Evolutionary conservation across 2,888 invertebrate species (phyloP).

Genomic region (Stenodema calcarata): DNA sequence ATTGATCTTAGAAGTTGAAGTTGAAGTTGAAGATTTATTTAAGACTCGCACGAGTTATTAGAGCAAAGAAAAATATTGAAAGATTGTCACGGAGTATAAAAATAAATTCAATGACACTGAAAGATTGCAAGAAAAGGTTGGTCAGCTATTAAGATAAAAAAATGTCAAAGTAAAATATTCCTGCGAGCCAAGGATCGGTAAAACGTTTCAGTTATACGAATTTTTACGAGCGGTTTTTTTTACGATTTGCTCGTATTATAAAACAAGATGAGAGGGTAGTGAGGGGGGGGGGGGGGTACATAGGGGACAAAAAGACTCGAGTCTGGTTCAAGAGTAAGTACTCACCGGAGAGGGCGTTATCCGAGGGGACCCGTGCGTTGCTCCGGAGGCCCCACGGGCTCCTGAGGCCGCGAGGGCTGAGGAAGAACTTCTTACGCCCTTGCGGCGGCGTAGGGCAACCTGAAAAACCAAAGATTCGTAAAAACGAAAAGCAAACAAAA

Average conservation of each 20-base stretch:
- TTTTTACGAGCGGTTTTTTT: not conserved
- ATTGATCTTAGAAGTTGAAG: too few species aligned
- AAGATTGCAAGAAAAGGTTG: not conserved
- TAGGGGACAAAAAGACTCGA: not conserved
- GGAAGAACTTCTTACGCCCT: slow-evolving; percentile 78
- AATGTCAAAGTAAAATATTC: not conserved
- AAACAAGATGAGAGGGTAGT: too few species aligned
- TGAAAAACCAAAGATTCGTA: slow-evolving; percentile 1
- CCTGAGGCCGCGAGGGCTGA: slow-evolving; percentile 79
- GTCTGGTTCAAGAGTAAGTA: slow-evolving; percentile 34
- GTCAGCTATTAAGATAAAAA: not conserved
- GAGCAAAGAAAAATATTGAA: not conserved
- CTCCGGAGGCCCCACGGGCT: slow-evolving; percentile 69
- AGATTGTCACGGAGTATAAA: not conserved
- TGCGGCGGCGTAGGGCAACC: slow-evolving; percentile 82
- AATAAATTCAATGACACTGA: not conserved
- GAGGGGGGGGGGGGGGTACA: not conserved
- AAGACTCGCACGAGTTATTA: not conserved
- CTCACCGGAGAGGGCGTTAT: slow-evolving; percentile 70
- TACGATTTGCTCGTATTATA: not conserved
- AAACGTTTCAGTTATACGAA: not conserved
- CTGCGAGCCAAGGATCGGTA: not conserved
- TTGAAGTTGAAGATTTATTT: not conserved
- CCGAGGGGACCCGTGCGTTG: slow-evolving; percentile 59
- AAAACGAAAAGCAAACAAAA: not conserved